A percentile compares a stretch with the other conserved stretches of the same genome.
These are phyloP conservation scores for Spinus pinus DNA, from an alignment of 2,797 vertebrate species.

Conservation along the genomic window DNA sequence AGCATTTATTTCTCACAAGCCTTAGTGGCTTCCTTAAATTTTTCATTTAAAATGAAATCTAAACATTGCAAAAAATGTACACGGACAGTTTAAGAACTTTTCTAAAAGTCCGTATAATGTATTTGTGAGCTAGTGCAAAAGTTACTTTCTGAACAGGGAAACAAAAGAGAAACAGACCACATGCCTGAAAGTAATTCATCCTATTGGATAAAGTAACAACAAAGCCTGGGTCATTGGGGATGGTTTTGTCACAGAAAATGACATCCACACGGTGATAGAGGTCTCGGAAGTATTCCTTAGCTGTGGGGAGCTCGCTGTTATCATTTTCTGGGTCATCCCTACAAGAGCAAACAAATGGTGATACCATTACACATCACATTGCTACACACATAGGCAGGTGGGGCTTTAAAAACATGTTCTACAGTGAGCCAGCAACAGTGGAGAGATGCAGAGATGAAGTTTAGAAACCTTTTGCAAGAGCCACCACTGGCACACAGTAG, in stretches of 20 bases:
- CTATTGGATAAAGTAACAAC: constrained; percentile 98
- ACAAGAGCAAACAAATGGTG: neutral
- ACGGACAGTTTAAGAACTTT: neutral
- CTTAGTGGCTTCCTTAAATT: neutral
- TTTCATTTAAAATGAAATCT: neutral
- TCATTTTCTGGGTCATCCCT: constrained; percentile 99
- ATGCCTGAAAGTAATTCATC: constrained; percentile 99
- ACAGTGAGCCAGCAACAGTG: neutral
- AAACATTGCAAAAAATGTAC: neutral
- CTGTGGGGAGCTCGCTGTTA: constrained; percentile 94
- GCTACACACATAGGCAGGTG: neutral
- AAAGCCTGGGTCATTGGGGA: constrained; percentile 97
- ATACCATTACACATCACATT: neutral
- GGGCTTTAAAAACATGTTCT: neutral
- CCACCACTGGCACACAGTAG: neutral
- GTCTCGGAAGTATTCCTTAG: constrained; percentile 98
- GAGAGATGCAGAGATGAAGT: neutral
- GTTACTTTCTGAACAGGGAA: neutral
- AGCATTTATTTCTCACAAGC: neutral
- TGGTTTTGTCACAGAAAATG: constrained; percentile 99
- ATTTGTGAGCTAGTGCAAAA: neutral
- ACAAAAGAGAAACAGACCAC: neutral
- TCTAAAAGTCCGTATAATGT: fast-evolving
- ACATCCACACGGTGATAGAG: constrained; percentile 98
- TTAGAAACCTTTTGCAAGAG: neutral